Base-by-base conservation (phyloP, 1,140 invertebrate species). In the Euura saliciscinereae region DNA sequence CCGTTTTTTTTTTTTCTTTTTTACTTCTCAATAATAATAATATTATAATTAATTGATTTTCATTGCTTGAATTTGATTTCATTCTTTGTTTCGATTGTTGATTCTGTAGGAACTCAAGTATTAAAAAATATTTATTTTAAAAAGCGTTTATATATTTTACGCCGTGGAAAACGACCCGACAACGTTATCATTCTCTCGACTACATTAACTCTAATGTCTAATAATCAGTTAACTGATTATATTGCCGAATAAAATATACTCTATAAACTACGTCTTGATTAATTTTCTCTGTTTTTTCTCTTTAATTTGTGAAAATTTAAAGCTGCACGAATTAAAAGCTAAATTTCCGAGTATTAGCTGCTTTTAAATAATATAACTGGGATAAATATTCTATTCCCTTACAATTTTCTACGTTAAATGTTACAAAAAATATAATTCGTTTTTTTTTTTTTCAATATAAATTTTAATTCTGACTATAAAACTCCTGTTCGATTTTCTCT, bases 61-160 rank as follows among this genome's bases (percentile, higher is more conserved):
- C 51, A 59, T n/a, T 59, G 51, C 13, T 28, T 28, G 28, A 28
- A 28, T 28, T 28, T 28, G 28, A 28, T 28, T 59, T 8, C 51
- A 59, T 8, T 59, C 2, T 59, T 6, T 59, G 51, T 28, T 28
- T 59, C 51, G 51, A 59, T n/a, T 4, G 51, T 59, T 59, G 51
- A 59, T 59, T 59, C 51, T n/a, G 13, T 59, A 59, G 51, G 51
- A 59, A 59, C 51, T 59, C 10, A 59, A 59, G 13, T 59, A 59
- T 59, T 59, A 8, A n/a, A 59, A 8, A 8, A 59, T 59, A 8
- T 59, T 59, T 59, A 59, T 28, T 28, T 28, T 28, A 28, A 59
- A 59, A 59, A 11, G 51, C 13, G 51, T 59, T 59, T n/a, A 28
- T 28, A 28, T 28, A 28, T 28, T 28, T 28, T 28, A 28, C 28